A percentile compares a stretch with the other conserved stretches of the same genome.
Evolutionary conservation across 2,113 vertebrate genomes (phyloP).

Genomic region (Dipodomys ordii): DNA sequence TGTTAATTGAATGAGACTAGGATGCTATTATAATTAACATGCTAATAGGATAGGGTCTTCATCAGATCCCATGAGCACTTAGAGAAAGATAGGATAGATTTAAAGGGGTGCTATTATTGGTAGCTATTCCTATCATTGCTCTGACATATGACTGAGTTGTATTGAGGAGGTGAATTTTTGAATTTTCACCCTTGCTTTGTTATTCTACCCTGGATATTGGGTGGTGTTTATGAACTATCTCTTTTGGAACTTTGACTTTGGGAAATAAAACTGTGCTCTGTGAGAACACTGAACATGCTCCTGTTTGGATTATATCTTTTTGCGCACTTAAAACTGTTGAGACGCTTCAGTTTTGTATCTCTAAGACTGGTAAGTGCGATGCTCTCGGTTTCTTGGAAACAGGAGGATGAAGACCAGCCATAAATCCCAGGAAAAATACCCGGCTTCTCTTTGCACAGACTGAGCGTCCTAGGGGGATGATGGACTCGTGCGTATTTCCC

Average conservation of each 20-base stretch:
- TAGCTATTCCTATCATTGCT: not conserved
- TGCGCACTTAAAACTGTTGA: not conserved
- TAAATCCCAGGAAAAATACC: rapidly evolving
- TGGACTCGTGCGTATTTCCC: rapidly evolving
- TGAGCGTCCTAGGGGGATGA: not conserved
- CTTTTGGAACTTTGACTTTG: not conserved
- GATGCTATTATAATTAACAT: not conserved
- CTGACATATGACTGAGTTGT: not conserved
- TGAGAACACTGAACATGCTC: not conserved
- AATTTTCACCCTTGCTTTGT: not conserved
- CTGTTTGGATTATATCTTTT: not conserved
- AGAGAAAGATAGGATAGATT: not conserved
- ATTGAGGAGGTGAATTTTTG: not conserved
- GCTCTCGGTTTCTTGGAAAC: not conserved
- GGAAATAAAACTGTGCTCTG: not conserved
- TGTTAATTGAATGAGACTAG: not conserved
- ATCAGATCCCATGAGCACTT: not conserved
- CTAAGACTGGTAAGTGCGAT: not conserved
- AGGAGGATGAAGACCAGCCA: not conserved
- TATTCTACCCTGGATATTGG: not conserved
- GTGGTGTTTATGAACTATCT: not conserved
- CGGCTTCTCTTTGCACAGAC: rapidly evolving
- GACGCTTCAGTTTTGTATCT: not conserved
- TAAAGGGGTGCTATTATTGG: not conserved
- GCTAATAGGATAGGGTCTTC: not conserved